These are phyloP conservation scores for Pilophorus perplexus DNA, from an alignment of 2,888 invertebrate species.

Conservation along the genomic window DNA sequence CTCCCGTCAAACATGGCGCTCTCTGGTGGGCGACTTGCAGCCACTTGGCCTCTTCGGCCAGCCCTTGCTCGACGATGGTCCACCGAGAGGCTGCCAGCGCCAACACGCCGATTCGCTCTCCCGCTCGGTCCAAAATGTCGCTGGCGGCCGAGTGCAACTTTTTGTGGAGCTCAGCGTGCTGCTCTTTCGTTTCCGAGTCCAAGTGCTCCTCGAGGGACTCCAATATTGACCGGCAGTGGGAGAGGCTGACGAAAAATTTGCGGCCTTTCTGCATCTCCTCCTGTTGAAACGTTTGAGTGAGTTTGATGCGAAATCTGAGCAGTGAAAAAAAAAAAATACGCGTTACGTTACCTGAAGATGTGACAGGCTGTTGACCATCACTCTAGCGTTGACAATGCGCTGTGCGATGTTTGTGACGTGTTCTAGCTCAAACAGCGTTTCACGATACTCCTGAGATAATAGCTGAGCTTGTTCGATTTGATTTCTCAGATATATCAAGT, in stretches of 20 bases:
- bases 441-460: constrained; percentile 81
- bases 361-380: constrained; percentile 70
- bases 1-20: constrained; percentile 74
- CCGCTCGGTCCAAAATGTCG: constrained; percentile 74
- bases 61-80: constrained; percentile 75
- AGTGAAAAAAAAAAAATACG: constrained; percentile 15
- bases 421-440: constrained; percentile 80
- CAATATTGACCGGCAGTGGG: constrained; percentile 80
- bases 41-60: constrained; percentile 81
- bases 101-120: constrained; percentile 77
- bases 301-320: not conserved
- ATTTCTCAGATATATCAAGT: constrained; percentile 69
- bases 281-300: constrained; percentile 35
- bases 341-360: constrained; percentile 63
- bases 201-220: constrained; percentile 82
- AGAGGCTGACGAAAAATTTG: constrained; percentile 83
- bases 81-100: constrained; percentile 81
- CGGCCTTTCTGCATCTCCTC: constrained; percentile 81
- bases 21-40: constrained; percentile 78
- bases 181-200: constrained; percentile 72
- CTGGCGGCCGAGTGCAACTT: constrained; percentile 74
- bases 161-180: constrained; percentile 70
- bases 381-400: constrained; percentile 72
- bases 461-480: constrained; percentile 71
- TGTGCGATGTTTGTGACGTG: constrained; percentile 84